Base-by-base conservation (phyloP, 64 coral and sea anemone species). In the Porites australiensis region DNA sequence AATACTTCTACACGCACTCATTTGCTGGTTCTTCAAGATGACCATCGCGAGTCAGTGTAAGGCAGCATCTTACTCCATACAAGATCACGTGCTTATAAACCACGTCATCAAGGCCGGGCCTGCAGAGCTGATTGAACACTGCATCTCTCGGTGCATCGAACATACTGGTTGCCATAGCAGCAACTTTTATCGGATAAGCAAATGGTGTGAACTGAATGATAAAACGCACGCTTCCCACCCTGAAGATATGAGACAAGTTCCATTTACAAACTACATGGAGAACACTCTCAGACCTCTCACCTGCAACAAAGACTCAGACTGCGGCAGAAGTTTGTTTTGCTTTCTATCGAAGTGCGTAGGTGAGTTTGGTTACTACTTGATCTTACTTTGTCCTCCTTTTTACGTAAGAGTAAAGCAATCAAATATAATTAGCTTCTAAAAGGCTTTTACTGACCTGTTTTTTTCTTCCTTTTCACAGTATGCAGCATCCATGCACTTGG, bases 191-290 rank as follows among this genome's bases (percentile, higher is more conserved):
- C 58, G 58, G 8, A 48, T 2, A 6, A 7, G 48, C 23, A 64
- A 64, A 46, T 4, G 14, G 13, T 82, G 79, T 63, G 79, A 82
- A 16, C 58, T 82, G 23, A 82, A 64, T 13, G 79, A 82, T 16
- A 82, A 82, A 37, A 82, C 79, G 5, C 79, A 64, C 64, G 8
- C 58, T 12, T 64, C 58, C 1, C 58, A 82, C 43, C 79, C 79
- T 44, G 59, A 64, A 8, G 79, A 82, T 44, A 82, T 82, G 79
- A 64, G 4, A 19, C 23, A 60, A 44, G 27, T 16, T 59, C 58
- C 58, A 64, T 18, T 64, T 65, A 62, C 79, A 15, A 82, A 64
- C 27, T 64, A 82, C 44, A 82, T 82, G 79, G 59, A 44, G 43
- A 82, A 82, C 37, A 82, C 13, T 46, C 12, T 63, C 79, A 61